Conservation (phyloP, 2,797 vertebrate species). For the Mus caroli region DNA sequence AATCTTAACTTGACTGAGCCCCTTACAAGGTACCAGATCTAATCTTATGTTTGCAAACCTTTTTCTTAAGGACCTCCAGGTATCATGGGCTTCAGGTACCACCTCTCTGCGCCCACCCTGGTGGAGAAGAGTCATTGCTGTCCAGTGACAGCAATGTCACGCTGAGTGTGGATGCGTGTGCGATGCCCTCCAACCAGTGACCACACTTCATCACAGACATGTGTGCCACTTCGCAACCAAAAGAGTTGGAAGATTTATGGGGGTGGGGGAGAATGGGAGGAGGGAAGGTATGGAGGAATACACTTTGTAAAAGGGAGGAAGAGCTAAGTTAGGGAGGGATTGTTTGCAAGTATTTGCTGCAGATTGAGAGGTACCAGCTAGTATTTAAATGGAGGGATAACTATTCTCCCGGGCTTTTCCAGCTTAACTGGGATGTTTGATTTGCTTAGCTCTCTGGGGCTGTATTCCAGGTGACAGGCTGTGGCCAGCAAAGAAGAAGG, state of each 20-base stretch:
- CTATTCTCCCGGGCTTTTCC: not conserved
- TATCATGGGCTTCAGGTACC: not conserved
- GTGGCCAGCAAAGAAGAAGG: not conserved
- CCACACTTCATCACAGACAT: conserved; percentile 88
- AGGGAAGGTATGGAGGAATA: not conserved
- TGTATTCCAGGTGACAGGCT: conserved; percentile 54
- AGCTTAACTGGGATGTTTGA: not conserved
- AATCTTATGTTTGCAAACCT: not conserved
- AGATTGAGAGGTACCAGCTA: not conserved
- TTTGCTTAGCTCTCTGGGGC: not conserved
- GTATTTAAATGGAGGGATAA: not conserved
- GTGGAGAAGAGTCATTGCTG: conserved; percentile 80
- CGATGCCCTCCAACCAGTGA: conserved; percentile 43
- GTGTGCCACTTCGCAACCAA: not conserved
- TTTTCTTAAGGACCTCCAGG: not conserved
- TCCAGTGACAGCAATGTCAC: conserved; percentile 66
- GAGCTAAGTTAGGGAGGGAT: not conserved
- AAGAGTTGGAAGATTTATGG: not conserved
- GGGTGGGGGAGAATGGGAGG: no score
- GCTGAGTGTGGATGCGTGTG: conserved; percentile 61
- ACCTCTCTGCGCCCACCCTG: not conserved
- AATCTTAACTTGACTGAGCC: not conserved
- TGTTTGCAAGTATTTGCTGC: conserved; percentile 19
- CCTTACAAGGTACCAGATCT: not conserved
- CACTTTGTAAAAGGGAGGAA: not conserved